Evolutionary conservation across 64 coral and sea anemone species (phyloP), one percentile per base, ranked within the genome.

Genomic region (Porites australiensis): DNA sequence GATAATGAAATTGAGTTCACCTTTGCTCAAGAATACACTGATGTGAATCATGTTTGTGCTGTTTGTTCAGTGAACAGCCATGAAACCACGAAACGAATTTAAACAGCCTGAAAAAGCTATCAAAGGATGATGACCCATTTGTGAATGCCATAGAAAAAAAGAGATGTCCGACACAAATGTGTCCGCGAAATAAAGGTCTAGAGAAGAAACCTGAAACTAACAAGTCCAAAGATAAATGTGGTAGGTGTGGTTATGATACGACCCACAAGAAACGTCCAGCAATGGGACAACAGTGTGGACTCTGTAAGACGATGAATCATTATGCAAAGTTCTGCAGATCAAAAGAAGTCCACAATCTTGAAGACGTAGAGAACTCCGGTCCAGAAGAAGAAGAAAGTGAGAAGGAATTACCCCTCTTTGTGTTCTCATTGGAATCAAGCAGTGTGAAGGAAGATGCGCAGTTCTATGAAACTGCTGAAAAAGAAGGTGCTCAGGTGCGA

Each of bases 241-340:
- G 23, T 2, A 7, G 70, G 20, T 91, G 64, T 82, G 89, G 77
- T 15, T 91, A 82, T 48, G 48, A 83, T 8, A 70, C 74, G 12
- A 18, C 78, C n/a, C 69, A 91, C 68, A 57, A 81, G 67, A 83
- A 91, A 75, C 75, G 89, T 64, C 69, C 52, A 58, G 79, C 79
- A 60, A 83, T 50, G 58, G 79, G 79, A 63, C 55, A 91, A 63
- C 79, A 75, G 47, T 91, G 79, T n/a, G 8, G 79, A 64, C n/a
- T 70, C 3, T 83, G 79, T 37, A 53, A 48, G 13, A 91, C 83
- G 66, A 58, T 37, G 27, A 37, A 37, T 37, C 27, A 37, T 37
- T 37, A 37, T 37, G 50, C 89, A 74, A 91, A 71, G 61, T 10
- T 91, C 55, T 91, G 70, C n/a, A 43, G 23, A 5, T 22, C 19